A percentile compares a stretch with the other conserved stretches of the same genome.
phyloP scores from a whole-genome alignment of 1,140 invertebrate species.

The Cotesia glomerata region DNA sequence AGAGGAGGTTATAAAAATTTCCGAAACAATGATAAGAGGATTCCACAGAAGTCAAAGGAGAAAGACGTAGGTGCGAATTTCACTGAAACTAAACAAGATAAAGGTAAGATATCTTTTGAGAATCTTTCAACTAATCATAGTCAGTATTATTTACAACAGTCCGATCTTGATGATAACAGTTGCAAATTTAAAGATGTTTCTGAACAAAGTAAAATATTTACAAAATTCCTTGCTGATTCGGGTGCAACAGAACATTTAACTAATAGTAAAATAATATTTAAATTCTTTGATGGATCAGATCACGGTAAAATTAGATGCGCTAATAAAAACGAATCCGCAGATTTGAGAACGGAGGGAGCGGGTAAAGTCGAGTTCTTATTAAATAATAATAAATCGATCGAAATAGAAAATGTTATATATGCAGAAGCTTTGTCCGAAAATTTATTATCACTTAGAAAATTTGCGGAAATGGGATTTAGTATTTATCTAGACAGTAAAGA shows the following conservation, averaged over 20 bases:
- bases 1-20: no score
- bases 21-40: no score
- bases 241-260: conserved; percentile 32
- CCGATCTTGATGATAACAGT: no score
- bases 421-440: conserved; percentile 18
- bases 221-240: conserved; percentile 31
- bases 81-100: no score
- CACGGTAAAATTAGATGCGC: conserved; percentile 24
- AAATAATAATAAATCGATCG: background rate
- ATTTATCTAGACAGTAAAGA: conserved; percentile 19
- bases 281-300: conserved; percentile 20
- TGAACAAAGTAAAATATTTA: background rate
- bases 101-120: no score
- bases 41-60: no score
- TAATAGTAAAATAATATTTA: conserved; percentile 30
- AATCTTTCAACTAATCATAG: no score
- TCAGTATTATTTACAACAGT: no score
- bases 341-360: conserved; percentile 18
- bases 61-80: no score
- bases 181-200: background rate
- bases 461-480: conserved; percentile 24
- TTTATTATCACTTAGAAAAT: conserved; percentile 20
- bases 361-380: background rate
- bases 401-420: conserved; percentile 23
- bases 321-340: conserved; percentile 20